Percentiles rank a stretch among this genome's conserved stretches.
Evolutionary conservation across 2,888 invertebrate genomes (phyloP).

Genomic region (Archaeoteleia sp.): DNA sequence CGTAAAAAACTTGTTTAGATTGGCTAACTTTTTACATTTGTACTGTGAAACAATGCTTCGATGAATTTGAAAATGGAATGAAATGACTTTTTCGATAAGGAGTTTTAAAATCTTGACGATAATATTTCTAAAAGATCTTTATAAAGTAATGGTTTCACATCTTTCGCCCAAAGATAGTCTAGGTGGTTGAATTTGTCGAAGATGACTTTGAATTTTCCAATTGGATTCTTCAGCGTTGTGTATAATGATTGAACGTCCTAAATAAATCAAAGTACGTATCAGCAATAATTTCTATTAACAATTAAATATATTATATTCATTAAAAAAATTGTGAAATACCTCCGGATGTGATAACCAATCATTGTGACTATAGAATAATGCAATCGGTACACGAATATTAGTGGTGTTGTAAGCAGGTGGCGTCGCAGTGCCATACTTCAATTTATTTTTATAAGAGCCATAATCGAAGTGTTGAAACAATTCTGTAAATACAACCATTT

Average conservation of each 20-base stretch:
- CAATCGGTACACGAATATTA: constrained; percentile 79
- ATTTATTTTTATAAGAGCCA: constrained; percentile 76
- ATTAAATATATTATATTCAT: neutral
- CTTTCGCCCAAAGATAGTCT: constrained; percentile 80
- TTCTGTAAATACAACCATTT: constrained; percentile 43
- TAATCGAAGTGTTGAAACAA: constrained; percentile 77
- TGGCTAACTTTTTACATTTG: no score
- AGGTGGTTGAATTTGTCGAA: constrained; percentile 79
- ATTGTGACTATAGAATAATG: constrained; percentile 80
- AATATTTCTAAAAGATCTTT: constrained; percentile 61
- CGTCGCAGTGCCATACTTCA: constrained; percentile 75
- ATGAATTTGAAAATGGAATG: no score
- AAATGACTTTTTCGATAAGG: no score
- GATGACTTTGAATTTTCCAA: constrained; percentile 75
- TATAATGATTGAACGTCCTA: constrained; percentile 77
- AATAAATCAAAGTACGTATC: constrained; percentile 5
- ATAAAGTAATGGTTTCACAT: constrained; percentile 77
- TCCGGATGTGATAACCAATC: constrained; percentile 80
- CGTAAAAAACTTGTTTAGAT: no score
- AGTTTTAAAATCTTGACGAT: no score
- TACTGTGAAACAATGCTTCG: no score
- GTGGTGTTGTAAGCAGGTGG: constrained; percentile 80
- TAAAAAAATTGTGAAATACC: constrained; percentile 30
- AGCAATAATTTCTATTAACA: constrained; percentile 1
- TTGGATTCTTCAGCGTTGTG: constrained; percentile 76